Percentiles rank a stretch among this genome's conserved stretches.
These are phyloP conservation scores for Ethmia dodecea DNA, from an alignment of 2,888 invertebrate species.

Conservation along the genomic window DNA sequence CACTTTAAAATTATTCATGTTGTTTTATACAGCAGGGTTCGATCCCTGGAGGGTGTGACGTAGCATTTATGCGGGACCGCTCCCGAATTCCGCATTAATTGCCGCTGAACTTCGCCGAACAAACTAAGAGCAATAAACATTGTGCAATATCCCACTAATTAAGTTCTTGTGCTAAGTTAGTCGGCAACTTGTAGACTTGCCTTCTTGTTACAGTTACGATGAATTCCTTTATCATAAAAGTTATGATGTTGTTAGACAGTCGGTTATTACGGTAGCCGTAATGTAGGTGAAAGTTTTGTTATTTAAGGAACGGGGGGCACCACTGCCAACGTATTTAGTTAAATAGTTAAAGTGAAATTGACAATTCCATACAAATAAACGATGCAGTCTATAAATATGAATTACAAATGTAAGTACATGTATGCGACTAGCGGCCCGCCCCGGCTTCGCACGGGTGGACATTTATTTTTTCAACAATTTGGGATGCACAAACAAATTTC, in stretches of 20 bases:
- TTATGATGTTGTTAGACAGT: conserved; percentile 1
- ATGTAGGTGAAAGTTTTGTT: too few relatives aligned
- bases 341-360: too few relatives aligned
- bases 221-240: conserved; percentile 6
- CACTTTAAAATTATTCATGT: conserved; percentile 10
- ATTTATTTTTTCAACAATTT: too few relatives aligned
- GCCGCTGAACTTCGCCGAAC: conserved; percentile 35
- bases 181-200: conserved; percentile 10
- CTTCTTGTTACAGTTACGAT: conserved; percentile 5
- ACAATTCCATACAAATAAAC: too few relatives aligned
- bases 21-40: conserved; percentile 4
- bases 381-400: too few relatives aligned
- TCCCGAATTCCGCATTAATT: conserved; percentile 38
- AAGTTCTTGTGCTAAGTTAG: conserved; percentile 27
- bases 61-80: conserved; percentile 25
- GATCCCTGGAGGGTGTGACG: conserved; percentile 30
- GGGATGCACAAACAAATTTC: too few relatives aligned
- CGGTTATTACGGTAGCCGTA: too few relatives aligned
- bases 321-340: too few relatives aligned
- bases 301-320: too few relatives aligned
- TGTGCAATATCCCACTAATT: conserved; percentile 49
- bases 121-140: conserved; percentile 47
- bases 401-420: too few relatives aligned
- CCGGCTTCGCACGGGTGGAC: too few relatives aligned
- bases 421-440: too few relatives aligned